Conservation (phyloP, 2,797 vertebrate genomes). For the Phoxinus dragarum region DNA sequence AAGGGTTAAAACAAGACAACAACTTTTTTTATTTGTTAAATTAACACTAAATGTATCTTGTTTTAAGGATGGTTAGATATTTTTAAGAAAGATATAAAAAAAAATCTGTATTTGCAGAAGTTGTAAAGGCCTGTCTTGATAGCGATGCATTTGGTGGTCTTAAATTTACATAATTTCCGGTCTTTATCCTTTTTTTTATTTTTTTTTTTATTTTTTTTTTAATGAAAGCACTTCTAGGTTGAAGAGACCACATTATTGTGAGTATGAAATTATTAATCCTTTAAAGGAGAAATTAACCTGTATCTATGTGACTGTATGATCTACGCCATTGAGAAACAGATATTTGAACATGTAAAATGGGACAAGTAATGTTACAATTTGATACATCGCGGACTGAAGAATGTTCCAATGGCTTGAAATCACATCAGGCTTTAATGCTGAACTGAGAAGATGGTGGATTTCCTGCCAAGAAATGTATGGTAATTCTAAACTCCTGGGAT, state of each 20-base stretch:
- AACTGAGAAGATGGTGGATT: conserved; percentile 18
- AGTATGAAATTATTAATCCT: neutral
- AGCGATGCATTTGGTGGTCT: neutral
- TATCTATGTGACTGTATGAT: neutral
- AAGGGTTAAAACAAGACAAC: neutral
- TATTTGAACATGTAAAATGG: neutral
- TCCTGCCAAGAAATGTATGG: conserved; percentile 21
- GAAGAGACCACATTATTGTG: conserved; percentile 53
- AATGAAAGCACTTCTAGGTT: conserved; percentile 59
- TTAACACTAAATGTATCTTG: neutral
- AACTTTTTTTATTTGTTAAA: neutral
- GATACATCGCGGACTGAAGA: neutral
- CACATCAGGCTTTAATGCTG: conserved; percentile 13
- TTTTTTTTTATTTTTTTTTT: neutral
- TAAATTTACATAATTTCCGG: neutral
- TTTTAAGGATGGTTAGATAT: neutral
- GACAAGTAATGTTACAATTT: neutral
- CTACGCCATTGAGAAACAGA: neutral
- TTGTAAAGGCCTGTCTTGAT: neutral
- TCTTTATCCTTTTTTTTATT: neutral
- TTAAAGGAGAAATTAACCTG: neutral
- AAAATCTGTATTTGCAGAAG: neutral
- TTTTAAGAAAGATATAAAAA: neutral
- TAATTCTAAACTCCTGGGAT: conserved; percentile 24
- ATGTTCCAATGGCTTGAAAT: conserved; percentile 19